Percentiles rank a stretch among this genome's conserved stretches.
Evolutionary conservation across 2,797 vertebrate species (phyloP).

Genomic region (Amblyraja radiata): DNA sequence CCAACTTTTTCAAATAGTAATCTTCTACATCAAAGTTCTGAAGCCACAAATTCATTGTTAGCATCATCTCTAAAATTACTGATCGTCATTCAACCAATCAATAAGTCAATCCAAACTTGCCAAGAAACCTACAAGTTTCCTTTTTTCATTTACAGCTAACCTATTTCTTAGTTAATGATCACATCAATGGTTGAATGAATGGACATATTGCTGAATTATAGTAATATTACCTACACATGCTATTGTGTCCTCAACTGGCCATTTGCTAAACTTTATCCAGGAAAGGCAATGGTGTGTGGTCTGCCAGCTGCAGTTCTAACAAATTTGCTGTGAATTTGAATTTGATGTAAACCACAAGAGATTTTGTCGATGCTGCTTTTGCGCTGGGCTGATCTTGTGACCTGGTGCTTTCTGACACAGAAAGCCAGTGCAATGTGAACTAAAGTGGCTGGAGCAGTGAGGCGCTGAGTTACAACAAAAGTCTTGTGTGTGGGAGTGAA

Average conservation of each 20-base stretch:
- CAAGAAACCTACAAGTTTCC: not conserved
- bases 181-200: not conserved
- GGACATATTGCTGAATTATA: not conserved
- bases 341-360: constrained; percentile 35
- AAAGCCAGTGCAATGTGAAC: constrained; percentile 32
- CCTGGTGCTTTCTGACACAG: constrained; percentile 43
- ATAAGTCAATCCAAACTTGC: not conserved
- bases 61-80: not conserved
- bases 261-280: not conserved
- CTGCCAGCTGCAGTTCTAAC: constrained; percentile 33
- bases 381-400: constrained; percentile 45
- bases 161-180: not conserved
- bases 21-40: not conserved
- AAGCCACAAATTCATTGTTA: not conserved
- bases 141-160: not conserved
- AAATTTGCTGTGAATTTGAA: constrained; percentile 31
- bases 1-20: not conserved
- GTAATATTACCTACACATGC: not conserved
- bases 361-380: constrained; percentile 33
- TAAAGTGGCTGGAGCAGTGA: constrained; percentile 22
- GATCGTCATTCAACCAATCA: not conserved
- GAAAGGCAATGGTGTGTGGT: constrained; percentile 27
- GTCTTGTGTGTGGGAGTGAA: constrained; percentile 33
- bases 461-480: constrained; percentile 29
- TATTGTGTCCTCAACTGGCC: not conserved